Percentiles rank a stretch among this genome's conserved stretches.
These are phyloP conservation scores for Monopterus albus DNA, from an alignment of 2,113 vertebrate species.

Conservation along the genomic window DNA sequence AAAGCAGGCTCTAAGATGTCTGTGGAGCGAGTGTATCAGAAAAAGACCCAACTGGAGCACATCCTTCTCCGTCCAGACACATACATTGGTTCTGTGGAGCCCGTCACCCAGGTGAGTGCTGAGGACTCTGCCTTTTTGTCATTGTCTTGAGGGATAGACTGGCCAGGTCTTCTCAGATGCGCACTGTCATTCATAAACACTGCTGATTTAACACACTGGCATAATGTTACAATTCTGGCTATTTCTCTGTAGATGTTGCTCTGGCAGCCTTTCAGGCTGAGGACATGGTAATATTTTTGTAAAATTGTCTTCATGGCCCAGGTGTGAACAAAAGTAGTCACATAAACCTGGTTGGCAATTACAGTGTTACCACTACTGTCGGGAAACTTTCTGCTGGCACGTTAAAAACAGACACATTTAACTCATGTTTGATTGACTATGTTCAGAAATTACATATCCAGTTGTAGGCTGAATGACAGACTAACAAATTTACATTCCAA, in stretches of 20 bases:
- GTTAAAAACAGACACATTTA: too few relatives aligned
- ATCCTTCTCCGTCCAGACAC: constrained; percentile 98
- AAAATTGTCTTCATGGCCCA: not conserved
- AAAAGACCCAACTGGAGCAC: constrained; percentile 98
- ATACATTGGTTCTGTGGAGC: constrained; percentile 95
- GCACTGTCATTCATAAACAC: not conserved
- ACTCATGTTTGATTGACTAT: too few relatives aligned
- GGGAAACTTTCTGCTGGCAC: too few relatives aligned
- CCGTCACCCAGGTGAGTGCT: constrained; percentile 89
- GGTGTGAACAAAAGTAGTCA: not conserved
- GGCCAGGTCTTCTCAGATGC: not conserved
- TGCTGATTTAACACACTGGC: not conserved
- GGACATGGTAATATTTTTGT: not conserved
- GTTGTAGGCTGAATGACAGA: too few relatives aligned
- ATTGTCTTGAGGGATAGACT: not conserved
- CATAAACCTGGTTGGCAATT: not conserved
- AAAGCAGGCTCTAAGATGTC: constrained; percentile 91
- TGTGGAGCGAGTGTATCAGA: constrained; percentile 98
- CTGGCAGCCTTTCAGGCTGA: too few relatives aligned
- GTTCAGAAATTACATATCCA: too few relatives aligned
- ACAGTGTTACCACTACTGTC: too few relatives aligned
- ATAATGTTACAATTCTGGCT: not conserved
- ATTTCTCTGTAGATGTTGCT: not conserved
- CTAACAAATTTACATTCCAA: too few relatives aligned
- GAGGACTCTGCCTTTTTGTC: not conserved